These are phyloP conservation scores for Drosophila borealis DNA, from an alignment of 2,888 invertebrate species.

Conservation along the genomic window DNA sequence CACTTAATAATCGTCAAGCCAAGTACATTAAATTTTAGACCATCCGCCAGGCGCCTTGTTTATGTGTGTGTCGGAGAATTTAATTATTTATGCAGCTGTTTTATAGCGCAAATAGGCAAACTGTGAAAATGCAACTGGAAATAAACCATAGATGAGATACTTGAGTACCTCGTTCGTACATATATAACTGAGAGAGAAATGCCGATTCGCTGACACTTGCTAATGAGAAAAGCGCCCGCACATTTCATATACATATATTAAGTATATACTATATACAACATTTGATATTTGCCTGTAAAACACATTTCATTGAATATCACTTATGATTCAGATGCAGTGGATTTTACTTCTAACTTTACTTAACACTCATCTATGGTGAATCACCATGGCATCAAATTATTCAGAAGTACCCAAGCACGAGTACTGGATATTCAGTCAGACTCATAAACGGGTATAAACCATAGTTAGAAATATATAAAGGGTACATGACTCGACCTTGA, in stretches of 20 bases:
- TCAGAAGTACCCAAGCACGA: background rate
- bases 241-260: conserved; percentile 9
- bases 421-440: conserved; percentile 21
- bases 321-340: conserved; percentile 26
- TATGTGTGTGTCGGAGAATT: background rate
- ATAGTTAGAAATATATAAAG: background rate
- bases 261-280: conserved; percentile 6
- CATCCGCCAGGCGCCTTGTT: conserved; percentile 7
- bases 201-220: conserved; percentile 19
- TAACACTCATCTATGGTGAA: conserved; percentile 32
- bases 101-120: background rate
- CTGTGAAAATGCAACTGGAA: conserved; percentile 20
- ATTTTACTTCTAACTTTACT: background rate
- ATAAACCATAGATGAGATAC: background rate
- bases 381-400: conserved; percentile 34
- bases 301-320: conserved; percentile 12
- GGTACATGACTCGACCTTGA: background rate
- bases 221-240: conserved; percentile 34
- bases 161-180: background rate
- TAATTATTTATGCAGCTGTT: conserved; percentile 7
- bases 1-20: conserved; percentile 5
- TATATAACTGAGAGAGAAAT: background rate
- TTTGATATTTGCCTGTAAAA: conserved; percentile 46
- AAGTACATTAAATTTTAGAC: conserved; percentile 1
- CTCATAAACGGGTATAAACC: background rate